Conservation (phyloP, 2,797 vertebrate genomes). For the Columba guinea region DNA sequence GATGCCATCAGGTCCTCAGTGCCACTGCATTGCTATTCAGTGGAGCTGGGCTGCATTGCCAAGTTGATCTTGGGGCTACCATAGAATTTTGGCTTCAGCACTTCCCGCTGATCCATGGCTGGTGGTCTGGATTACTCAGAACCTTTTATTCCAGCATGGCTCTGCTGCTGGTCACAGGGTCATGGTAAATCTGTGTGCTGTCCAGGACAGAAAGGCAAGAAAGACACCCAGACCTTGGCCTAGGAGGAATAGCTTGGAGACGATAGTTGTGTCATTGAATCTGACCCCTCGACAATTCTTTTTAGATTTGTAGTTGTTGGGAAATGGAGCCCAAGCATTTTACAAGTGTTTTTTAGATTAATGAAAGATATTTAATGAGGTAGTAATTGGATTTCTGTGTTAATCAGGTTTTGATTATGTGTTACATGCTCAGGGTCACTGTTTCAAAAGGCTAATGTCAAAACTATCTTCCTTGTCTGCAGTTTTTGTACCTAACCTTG, state of each 20-base stretch:
- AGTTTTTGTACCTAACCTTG: neutral
- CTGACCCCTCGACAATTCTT: neutral
- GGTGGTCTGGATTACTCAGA: neutral
- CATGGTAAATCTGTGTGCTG: neutral
- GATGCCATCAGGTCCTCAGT: neutral
- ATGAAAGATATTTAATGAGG: slow-evolving; percentile 34
- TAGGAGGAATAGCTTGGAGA: neutral
- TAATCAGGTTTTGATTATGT: slow-evolving; percentile 47
- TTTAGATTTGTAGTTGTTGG: neutral
- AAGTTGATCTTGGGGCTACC: neutral
- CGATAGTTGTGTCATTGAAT: neutral
- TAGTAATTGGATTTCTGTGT: slow-evolving; percentile 33
- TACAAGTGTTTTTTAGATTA: slow-evolving; percentile 25
- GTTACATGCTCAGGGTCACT: slow-evolving; percentile 1
- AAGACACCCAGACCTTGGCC: neutral
- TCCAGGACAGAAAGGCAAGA: neutral
- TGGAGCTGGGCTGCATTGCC: neutral
- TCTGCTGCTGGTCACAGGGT: neutral
- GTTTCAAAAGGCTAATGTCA: neutral
- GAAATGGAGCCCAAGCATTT: neutral
- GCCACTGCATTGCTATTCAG: accelerated
- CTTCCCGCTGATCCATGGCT: neutral
- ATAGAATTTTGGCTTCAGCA: neutral
- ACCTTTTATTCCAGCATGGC: neutral
- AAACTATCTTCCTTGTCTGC: neutral